Evolutionary conservation across 2,113 vertebrate species (phyloP).

Genomic region (Nesogale talazaci): DNA sequence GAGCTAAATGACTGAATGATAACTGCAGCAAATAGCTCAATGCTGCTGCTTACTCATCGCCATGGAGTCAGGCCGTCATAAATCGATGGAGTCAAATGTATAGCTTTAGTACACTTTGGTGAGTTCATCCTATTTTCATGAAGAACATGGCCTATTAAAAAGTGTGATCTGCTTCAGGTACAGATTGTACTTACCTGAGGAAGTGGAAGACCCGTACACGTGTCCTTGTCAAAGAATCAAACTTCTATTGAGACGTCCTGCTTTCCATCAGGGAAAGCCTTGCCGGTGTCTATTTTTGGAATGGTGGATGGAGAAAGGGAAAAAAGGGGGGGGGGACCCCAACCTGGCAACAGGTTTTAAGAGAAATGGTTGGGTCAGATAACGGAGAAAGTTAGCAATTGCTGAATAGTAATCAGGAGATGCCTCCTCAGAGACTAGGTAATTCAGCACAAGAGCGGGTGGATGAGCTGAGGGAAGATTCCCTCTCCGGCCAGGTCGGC

Average conservation of each 20-base stretch:
- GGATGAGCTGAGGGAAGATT: slow-evolving; percentile 47
- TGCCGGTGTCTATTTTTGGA: no score
- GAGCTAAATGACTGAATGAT: no score
- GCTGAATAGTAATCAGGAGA: neutral
- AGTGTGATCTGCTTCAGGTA: neutral
- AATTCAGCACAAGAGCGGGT: slow-evolving; percentile 31
- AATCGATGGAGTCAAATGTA: neutral
- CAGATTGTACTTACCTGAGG: neutral
- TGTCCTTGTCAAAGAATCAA: neutral
- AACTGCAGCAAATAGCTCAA: no score
- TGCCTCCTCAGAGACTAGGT: slow-evolving; percentile 46
- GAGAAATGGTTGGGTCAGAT: neutral
- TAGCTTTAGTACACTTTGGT: neutral
- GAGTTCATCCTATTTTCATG: slow-evolving; percentile 10
- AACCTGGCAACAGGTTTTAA: neutral
- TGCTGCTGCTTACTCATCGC: neutral
- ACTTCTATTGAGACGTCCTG: neutral
- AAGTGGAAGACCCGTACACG: fast-evolving
- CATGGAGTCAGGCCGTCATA: neutral
- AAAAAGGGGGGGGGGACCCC: no score
- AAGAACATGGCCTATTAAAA: slow-evolving; percentile 11
- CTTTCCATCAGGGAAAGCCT: neutral
- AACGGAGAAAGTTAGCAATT: neutral
- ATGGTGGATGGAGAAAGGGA: no score
- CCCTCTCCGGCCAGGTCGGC: neutral